Conservation (phyloP, 2,888 invertebrate genomes). For the Timema cristinae region DNA sequence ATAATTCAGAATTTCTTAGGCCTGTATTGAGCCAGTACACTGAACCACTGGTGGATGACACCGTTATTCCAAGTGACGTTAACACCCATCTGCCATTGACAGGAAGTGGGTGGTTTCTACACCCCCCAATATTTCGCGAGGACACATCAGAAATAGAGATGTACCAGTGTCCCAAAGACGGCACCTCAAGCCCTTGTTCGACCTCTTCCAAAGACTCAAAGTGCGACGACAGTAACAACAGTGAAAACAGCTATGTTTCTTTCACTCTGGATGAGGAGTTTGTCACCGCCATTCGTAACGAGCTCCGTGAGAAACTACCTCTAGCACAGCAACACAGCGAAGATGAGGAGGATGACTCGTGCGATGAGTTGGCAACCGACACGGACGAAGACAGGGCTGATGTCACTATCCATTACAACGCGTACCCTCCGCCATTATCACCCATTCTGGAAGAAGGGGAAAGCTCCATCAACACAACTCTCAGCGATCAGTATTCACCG, state of each 20-base stretch:
- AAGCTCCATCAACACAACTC: conserved; percentile 34
- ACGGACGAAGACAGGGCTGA: conserved; percentile 34
- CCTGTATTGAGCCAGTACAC: background rate
- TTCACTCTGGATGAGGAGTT: conserved; percentile 65
- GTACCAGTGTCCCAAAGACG: background rate
- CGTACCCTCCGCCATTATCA: conserved; percentile 55
- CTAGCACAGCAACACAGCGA: conserved; percentile 51
- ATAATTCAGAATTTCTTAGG: no score
- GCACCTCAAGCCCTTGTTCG: conserved; percentile 15
- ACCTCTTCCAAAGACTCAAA: conserved; percentile 16
- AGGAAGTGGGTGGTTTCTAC: conserved; percentile 8
- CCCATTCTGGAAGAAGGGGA: conserved; percentile 59
- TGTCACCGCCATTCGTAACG: conserved; percentile 65
- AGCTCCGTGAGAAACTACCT: conserved; percentile 65
- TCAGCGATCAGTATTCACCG: conserved; percentile 26
- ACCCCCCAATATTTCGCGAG: background rate
- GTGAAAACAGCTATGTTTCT: conserved; percentile 52
- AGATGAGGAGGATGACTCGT: conserved; percentile 42
- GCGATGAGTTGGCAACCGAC: conserved; percentile 33
- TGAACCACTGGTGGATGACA: background rate
- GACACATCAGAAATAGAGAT: background rate
- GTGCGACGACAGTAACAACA: conserved; percentile 21
- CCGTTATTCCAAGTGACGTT: no score
- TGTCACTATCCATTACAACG: conserved; percentile 46
- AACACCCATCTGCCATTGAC: background rate